Evolutionary conservation across 2,888 invertebrate genomes (phyloP).

Genomic region (Spisula solida): DNA sequence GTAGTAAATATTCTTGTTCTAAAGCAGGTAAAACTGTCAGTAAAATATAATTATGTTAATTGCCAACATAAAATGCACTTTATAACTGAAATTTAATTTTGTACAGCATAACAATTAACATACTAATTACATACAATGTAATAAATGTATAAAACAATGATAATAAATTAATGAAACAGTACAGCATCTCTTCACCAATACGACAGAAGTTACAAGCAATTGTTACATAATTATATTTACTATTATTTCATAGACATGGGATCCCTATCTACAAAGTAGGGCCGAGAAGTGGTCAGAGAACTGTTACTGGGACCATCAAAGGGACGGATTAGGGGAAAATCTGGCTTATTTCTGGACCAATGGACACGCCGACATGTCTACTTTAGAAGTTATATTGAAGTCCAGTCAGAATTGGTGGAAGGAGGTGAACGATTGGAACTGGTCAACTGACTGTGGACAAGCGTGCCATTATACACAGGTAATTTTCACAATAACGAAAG

Average conservation of each 20-base stretch:
- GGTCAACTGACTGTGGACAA: slow-evolving; percentile 62
- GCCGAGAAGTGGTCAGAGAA: slow-evolving; percentile 64
- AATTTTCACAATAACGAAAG: not conserved
- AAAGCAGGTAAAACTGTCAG: too few relatives aligned
- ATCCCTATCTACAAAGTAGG: slow-evolving; percentile 60
- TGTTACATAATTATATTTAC: too few relatives aligned
- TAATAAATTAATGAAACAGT: too few relatives aligned
- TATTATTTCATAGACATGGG: slow-evolving; percentile 62
- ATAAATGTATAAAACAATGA: too few relatives aligned
- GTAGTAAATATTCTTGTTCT: too few relatives aligned
- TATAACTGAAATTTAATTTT: too few relatives aligned
- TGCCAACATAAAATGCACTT: too few relatives aligned
- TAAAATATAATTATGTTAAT: too few relatives aligned
- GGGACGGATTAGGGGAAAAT: slow-evolving; percentile 62
- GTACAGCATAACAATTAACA: too few relatives aligned
- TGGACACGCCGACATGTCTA: slow-evolving; percentile 24
- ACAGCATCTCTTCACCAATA: too few relatives aligned
- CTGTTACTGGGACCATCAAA: slow-evolving; percentile 66
- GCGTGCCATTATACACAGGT: slow-evolving; percentile 72
- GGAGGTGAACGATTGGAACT: slow-evolving; percentile 58
- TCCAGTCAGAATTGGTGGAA: slow-evolving; percentile 63
- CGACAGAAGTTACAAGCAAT: too few relatives aligned
- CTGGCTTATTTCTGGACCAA: slow-evolving; percentile 56
- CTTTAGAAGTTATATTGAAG: slow-evolving; percentile 49
- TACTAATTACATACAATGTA: too few relatives aligned